Conservation (phyloP, 2,113 vertebrate genomes). For the Boulengeromyrus knoepffleri region DNA sequence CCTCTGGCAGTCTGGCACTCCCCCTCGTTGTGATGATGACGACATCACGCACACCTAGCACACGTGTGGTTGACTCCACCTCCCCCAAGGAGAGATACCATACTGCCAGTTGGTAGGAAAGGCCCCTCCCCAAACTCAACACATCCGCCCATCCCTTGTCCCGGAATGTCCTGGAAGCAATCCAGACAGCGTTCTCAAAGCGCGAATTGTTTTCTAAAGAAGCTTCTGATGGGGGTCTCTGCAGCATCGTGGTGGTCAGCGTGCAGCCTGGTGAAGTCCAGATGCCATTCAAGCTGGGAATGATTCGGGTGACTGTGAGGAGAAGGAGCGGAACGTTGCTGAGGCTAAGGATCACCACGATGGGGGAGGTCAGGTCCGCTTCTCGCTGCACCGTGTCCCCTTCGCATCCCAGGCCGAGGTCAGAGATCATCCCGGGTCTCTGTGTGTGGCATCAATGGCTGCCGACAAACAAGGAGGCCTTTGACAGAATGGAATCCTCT, state of each 20-base stretch:
- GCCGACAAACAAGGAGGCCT: conserved; percentile 30
- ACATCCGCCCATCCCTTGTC: not conserved
- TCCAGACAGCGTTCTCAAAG: conserved; percentile 31
- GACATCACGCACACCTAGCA: not conserved
- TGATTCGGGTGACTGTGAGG: conserved; percentile 9
- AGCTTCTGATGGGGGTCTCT: conserved; percentile 30
- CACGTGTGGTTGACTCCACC: not conserved
- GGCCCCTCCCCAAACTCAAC: not conserved
- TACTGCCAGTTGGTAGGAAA: not conserved
- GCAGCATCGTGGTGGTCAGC: conserved; percentile 20
- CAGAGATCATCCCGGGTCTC: conserved; percentile 32
- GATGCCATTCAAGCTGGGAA: conserved; percentile 26
- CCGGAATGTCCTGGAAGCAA: conserved; percentile 31
- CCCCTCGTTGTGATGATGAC: not conserved
- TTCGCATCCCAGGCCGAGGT: conserved; percentile 25
- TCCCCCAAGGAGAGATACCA: not conserved
- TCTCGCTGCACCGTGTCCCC: conserved; percentile 24
- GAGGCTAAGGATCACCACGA: conserved; percentile 35
- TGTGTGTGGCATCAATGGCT: conserved; percentile 30
- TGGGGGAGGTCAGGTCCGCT: conserved; percentile 23
- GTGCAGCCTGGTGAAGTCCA: conserved; percentile 15
- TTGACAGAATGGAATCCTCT: conserved; percentile 13
- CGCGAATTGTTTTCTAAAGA: conserved; percentile 31
- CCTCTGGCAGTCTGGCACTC: not conserved
- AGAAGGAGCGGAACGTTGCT: conserved; percentile 2